Base-by-base conservation (phyloP, 2,888 invertebrate species). In the Ectemnius lituratus region DNA sequence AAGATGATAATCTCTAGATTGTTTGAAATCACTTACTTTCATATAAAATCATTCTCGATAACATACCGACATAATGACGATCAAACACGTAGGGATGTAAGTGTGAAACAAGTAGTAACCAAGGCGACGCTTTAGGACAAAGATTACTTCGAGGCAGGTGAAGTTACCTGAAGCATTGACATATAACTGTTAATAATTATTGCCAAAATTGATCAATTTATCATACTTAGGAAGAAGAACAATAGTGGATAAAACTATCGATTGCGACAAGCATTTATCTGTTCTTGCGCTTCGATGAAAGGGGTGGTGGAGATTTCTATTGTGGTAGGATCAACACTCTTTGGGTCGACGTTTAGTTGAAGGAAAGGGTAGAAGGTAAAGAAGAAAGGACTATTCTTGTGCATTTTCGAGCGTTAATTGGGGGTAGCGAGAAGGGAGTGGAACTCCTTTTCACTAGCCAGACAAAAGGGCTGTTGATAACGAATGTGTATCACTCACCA, bases 41-140 rank as follows among this genome's bases (percentile, higher is more conserved):
- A n/a, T 23, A 13, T 16, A 18, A 14, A 58, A 20, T 14, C 13
- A 5, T 58, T 13, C 13, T 23, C 3, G 11, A 6, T 23, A 2
- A 93, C 95, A 94, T 90, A 95, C 95, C 84, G 97, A 97, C 97
- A 98, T 97, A 70, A 98, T 97, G 77, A 98, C 98, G 86, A 98
- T 98, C 87, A 98, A 93, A 89, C 97, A 97, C 16, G 97, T 97
- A 3, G 98, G 98, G 86, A 98, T 96, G 89, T 98, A 98, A 0
- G 97, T 97, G 91, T 98, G 97, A 92, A 98, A 97, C 65, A 98
- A 92, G 89, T 97, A 97, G 91, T 97, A 98, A 1, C 97, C 97
- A 66, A 98, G 93, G 3, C 97, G 94, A 37, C 98, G 93, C 89
- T 97, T 97, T 84, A 98, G 91, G 66, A 96, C 96, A 91, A 98